phyloP scores from a whole-genome alignment of 2,797 vertebrate genomes.

The Pangasius krempfi region DNA sequence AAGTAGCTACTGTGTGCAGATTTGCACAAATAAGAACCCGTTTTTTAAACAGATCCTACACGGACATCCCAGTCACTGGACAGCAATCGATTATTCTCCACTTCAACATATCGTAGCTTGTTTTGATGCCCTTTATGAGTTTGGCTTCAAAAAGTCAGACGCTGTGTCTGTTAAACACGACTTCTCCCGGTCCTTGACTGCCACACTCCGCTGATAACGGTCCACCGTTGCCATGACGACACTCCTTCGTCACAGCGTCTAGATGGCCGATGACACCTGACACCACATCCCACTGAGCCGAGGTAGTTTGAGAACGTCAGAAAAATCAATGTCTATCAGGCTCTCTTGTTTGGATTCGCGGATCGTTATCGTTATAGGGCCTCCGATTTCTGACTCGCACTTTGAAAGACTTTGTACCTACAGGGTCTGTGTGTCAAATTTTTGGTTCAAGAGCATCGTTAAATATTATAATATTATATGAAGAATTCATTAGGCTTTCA shows the following conservation, averaged over 20 bases:
- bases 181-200: conserved; percentile 53
- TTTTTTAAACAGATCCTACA: conserved; percentile 15
- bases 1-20: background rate
- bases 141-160: conserved; percentile 53
- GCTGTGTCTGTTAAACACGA: conserved; percentile 53
- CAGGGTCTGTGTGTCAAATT: background rate
- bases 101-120: conserved; percentile 37
- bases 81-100: conserved; percentile 34
- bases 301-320: conserved; percentile 51
- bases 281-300: conserved; percentile 46
- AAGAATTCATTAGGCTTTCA: background rate
- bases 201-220: conserved; percentile 59
- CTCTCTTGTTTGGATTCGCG: conserved; percentile 47
- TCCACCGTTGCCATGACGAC: conserved; percentile 59
- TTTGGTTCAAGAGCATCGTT: background rate
- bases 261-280: conserved; percentile 60
- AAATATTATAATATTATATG: background rate
- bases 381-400: background rate
- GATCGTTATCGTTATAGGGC: background rate
- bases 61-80: conserved; percentile 32
- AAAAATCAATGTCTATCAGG: conserved; percentile 61
- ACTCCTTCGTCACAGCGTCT: conserved; percentile 58
- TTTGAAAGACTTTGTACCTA: background rate
- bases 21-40: background rate
- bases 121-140: conserved; percentile 53